These are phyloP conservation scores for Acrocephalus scirpaceus DNA, from an alignment of 2,797 vertebrate genomes.

Conservation along the genomic window DNA sequence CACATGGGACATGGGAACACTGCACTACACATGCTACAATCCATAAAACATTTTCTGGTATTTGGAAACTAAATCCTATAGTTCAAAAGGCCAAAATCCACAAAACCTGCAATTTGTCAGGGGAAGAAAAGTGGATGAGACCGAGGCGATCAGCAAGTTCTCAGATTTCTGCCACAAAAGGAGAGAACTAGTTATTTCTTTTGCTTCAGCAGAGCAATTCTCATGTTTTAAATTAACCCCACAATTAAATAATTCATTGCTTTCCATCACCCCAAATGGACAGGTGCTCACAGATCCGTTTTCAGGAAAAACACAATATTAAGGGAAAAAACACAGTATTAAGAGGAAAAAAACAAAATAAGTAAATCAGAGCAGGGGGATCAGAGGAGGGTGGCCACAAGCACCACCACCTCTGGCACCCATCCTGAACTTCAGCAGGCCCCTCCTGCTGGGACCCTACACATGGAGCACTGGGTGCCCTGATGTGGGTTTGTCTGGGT, in stretches of 20 bases:
- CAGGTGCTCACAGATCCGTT: not conserved
- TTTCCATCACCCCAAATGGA: not conserved
- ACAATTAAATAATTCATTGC: not conserved
- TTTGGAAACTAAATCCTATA: slow-evolving; percentile 14
- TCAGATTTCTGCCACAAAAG: not conserved
- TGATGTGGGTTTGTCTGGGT: accelerated
- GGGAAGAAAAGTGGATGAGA: not conserved
- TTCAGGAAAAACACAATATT: not conserved
- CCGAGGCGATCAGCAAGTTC: not conserved
- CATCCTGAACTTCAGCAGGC: not conserved
- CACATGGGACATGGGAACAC: not conserved
- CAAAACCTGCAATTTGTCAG: not conserved
- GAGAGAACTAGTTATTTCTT: not conserved
- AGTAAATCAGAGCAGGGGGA: not conserved
- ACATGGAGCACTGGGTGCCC: accelerated
- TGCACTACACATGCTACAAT: not conserved
- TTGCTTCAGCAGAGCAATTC: not conserved
- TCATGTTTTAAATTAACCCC: not conserved
- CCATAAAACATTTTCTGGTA: slow-evolving; percentile 1
- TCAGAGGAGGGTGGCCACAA: not conserved
- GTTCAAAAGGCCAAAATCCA: slow-evolving; percentile 20
- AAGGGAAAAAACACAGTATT: not conserved
- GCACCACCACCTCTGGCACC: not conserved
- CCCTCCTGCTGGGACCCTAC: not conserved
- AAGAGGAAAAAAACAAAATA: not conserved